Base-by-base conservation (phyloP, 2,888 invertebrate genomes). In the Automeris io region DNA sequence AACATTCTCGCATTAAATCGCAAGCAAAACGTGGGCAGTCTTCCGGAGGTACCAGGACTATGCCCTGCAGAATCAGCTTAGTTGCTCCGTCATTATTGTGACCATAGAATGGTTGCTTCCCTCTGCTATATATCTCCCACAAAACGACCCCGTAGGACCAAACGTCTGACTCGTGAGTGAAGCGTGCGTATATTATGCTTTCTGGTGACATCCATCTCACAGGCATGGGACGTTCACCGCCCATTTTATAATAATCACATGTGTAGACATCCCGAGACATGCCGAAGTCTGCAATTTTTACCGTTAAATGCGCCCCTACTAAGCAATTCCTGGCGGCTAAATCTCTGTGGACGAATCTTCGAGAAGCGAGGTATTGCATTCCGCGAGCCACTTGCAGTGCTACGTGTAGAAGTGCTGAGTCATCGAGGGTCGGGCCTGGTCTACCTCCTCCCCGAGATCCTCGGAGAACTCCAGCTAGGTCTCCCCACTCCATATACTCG, bases 161-260 rank as follows among this genome's bases (percentile, higher is more conserved):
- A 0, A 97, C 93, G 69, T 97, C 97, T 1, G 95, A 95, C 75
- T 96, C 96, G 38, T 95, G 89, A 0, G 95, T 95, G 71, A 95
- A 97, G 33, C 95, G 90, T 16, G 95, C 96, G 63, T 95, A 96
- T 45, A 95, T 89, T 24, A 97, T 93, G 51, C 95, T 94, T 75
- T 98, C 97, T 0, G 96, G 95, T 0, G 97, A 93, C 96, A 97
- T 96, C 97, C 97, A 98, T n/a, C 97, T 89, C 0, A 98, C 93
- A 0, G 97, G 97, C 62, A 97, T 88, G 36, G 95, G 87, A 33
- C 94, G 81, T 19, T 93, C 92, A 1, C 95, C 94, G 1, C 94
- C 94, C 78, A 94, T 93, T 88, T 94, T 94, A 74, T 96, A 96
- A 73, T 97, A 97, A 73, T 96, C 96, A 57, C 95, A 94, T 0